A percentile compares a stretch with the other conserved stretches of the same genome.
phyloP scores from a whole-genome alignment of 1,140 invertebrate genomes.

The Pachyrhynchus sulphureomaculatus region DNA sequence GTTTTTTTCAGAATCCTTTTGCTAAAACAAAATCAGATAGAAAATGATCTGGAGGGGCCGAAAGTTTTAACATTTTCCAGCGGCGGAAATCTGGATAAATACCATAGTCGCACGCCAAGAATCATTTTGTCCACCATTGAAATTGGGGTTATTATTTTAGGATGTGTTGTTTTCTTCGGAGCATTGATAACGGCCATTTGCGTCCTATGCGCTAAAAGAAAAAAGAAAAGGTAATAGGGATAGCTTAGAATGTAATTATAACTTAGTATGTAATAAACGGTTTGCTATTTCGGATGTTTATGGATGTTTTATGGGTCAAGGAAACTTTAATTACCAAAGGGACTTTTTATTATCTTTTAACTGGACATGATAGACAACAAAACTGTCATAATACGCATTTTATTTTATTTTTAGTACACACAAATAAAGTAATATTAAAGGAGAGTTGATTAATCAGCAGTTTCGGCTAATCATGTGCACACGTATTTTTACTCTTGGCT shows the following conservation, averaged over 20 bases:
- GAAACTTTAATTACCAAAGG: too few relatives aligned
- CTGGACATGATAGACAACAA: too few relatives aligned
- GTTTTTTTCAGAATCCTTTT: conserved; percentile 63
- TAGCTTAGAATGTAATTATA: neutral
- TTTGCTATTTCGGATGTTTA: too few relatives aligned
- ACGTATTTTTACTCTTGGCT: too few relatives aligned
- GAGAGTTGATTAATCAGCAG: too few relatives aligned
- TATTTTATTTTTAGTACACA: too few relatives aligned
- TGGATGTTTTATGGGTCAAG: too few relatives aligned
- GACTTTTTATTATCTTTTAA: too few relatives aligned
- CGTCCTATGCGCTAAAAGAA: conserved; percentile 68
- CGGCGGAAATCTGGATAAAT: conserved; percentile 46
- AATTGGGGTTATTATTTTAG: conserved; percentile 74
- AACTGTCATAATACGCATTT: too few relatives aligned
- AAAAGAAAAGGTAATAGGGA: conserved; percentile 55
- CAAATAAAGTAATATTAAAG: too few relatives aligned
- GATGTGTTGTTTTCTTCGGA: conserved; percentile 75
- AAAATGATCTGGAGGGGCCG: conserved; percentile 58
- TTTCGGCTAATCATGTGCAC: too few relatives aligned
- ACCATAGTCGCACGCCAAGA: conserved; percentile 52
- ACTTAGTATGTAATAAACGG: too few relatives aligned
- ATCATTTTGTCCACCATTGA: conserved; percentile 71
- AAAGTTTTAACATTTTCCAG: conserved; percentile 59
- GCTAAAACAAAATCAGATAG: conserved; percentile 61
- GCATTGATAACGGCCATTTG: conserved; percentile 76